Percentiles rank a stretch among this genome's conserved stretches.
Evolutionary conservation across 2,797 vertebrate species (phyloP).

Genomic region (Pipistrellus nathusii): DNA sequence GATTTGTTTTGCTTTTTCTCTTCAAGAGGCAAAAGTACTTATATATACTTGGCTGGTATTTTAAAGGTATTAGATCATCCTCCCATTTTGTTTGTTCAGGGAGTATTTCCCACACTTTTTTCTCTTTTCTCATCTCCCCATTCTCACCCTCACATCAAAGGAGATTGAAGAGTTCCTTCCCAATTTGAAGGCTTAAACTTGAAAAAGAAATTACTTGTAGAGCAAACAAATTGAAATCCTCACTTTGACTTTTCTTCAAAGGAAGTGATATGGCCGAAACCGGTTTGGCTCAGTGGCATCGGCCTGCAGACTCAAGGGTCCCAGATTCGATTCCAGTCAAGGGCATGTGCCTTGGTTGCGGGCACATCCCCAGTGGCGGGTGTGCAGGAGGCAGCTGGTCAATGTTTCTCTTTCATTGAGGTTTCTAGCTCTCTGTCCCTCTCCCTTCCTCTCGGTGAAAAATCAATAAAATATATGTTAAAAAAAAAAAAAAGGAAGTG

Average conservation of each 20-base stretch:
- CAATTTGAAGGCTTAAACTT: slow-evolving; percentile 58
- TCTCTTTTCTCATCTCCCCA: slow-evolving; percentile 21
- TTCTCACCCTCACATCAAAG: slow-evolving; percentile 28
- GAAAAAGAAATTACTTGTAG: slow-evolving; percentile 52
- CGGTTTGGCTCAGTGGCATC: too few species aligned
- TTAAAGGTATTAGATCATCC: neutral
- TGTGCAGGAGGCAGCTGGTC: too few species aligned
- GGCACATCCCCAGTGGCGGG: too few species aligned
- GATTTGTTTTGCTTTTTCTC: slow-evolving; percentile 34
- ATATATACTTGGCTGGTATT: neutral
- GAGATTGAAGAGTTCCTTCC: slow-evolving; percentile 54
- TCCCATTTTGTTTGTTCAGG: slow-evolving; percentile 44
- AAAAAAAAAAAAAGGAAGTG: neutral
- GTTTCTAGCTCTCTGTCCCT: too few species aligned
- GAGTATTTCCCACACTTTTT: neutral
- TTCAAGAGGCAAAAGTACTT: slow-evolving; percentile 11
- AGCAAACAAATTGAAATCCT: slow-evolving; percentile 58
- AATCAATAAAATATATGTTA: too few species aligned
- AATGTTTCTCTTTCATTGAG: too few species aligned
- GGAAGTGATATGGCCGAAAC: neutral
- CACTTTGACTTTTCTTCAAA: slow-evolving; percentile 63
- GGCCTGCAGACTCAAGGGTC: too few species aligned
- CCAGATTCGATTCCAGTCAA: too few species aligned
- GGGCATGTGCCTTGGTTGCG: too few species aligned
- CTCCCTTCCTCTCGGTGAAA: too few species aligned